Evolutionary conservation across 2,113 vertebrate genomes (phyloP), one percentile per base, ranked within the genome.

Genomic region (Mesoclemmys tuberculata): DNA sequence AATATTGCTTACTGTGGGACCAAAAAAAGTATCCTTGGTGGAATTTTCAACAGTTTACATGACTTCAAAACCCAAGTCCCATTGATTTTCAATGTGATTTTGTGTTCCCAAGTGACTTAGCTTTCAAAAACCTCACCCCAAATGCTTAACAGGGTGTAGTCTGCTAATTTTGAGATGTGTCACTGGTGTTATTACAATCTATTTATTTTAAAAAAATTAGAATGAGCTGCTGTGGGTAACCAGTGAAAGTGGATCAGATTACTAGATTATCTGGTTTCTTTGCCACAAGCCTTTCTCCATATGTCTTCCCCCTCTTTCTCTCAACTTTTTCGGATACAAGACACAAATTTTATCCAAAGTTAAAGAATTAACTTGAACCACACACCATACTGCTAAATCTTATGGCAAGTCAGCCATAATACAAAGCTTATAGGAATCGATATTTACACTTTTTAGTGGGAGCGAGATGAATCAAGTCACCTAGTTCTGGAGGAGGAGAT

Each of bases 91-190:
- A 46, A 41, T 0, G 61, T 11, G 80, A 89, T 68, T 83, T 83
- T 8, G 29, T 22, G 82, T 9, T 26, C n/a, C 55, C 18, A 80
- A 74, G 24, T 21, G 2, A 55, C 64, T 68, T 68, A 21, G 31
- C 9, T 38, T 38, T 71, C 35, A 80, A 85, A 44, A 61, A 49
- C 52, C 0, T 3, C 31, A 64, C 19, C 21, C 13, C 0, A 0
- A 4, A 55, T 46, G 21, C 88, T n/a, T 9, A 84, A 31, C 4
- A n/a, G 12, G 27, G 58, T 31, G n/a, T 2, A 2, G 10, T 22
- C 2, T 5, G 84, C 29, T 56, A 35, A 81, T 51, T 85, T 35
- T 89, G 11, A 1, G 2, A 46, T 5, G 26, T 88, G 88, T 16
- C 41, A 0, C 35, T 74, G 41, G 2, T 24, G 58, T 11, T 11